Evolutionary conservation across 2,888 invertebrate genomes (phyloP).

Genomic region (Ommatoiulus sabulosus): DNA sequence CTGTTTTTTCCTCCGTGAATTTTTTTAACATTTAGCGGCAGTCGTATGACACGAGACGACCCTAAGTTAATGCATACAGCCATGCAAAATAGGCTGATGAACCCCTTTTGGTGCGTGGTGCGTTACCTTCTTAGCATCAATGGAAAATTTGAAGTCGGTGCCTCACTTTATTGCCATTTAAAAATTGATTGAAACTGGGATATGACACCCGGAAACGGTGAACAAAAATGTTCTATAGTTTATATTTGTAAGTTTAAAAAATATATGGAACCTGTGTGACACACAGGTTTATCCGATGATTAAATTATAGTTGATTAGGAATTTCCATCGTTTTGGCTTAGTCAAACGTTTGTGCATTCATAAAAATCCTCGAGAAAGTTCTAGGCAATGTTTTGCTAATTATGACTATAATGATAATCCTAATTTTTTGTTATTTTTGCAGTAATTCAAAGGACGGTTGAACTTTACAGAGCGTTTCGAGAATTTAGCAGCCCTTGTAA

Average conservation of each 20-base stretch:
- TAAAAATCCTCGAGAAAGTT: too few species aligned
- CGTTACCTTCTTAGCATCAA: neutral
- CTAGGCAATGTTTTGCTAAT: neutral
- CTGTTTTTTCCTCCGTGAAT: neutral
- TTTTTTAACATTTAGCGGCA: neutral
- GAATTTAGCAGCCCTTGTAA: slow-evolving; percentile 61
- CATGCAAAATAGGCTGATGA: neutral
- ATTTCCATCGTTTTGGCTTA: too few species aligned
- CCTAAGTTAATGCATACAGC: neutral
- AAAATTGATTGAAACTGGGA: neutral
- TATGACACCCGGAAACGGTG: neutral
- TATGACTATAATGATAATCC: neutral
- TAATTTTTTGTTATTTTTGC: neutral
- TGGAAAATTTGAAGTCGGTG: neutral
- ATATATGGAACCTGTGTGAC: too few species aligned
- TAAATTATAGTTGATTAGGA: too few species aligned
- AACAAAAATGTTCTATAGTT: neutral
- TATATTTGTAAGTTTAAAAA: too few species aligned
- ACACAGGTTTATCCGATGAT: too few species aligned
- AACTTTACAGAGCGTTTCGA: slow-evolving; percentile 60
- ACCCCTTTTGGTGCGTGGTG: neutral
- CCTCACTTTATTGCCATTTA: neutral
- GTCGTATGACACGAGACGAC: neutral
- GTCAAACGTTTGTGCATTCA: too few species aligned
- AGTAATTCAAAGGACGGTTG: slow-evolving; percentile 60